Base-by-base conservation (phyloP, 2,888 invertebrate genomes). In the Idaea aversata region DNA sequence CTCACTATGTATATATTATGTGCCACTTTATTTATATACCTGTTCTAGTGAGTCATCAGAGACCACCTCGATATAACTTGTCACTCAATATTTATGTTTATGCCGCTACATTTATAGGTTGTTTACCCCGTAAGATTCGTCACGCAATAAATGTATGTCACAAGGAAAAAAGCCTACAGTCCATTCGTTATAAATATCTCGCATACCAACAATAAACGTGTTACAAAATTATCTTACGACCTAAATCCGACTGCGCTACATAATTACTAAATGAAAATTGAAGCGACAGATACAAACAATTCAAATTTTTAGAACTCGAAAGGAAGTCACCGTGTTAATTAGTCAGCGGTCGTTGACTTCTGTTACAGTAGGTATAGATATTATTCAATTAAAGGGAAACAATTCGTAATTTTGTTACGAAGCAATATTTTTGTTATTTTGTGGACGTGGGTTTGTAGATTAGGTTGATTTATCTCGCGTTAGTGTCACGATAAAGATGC, bases 271-370 rank as follows among this genome's bases (percentile, higher is more conserved):
- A 69, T 77, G 71, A 76, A 76, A 82, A 77, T 77, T 74, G 77
- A 72, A 77, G 76, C 74, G 73, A 65, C 69, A 73, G 72, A 77
- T 76, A 74, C 75, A 77, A 81, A 79, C 77, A 67, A 70, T 70
- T 65, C 38, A 72, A 74, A 77, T 83, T 85, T 85, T 86, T 81
- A 77, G 77, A 82, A 81, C 82, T 83, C 76, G 70, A 81, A 89
- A 84, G 81, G 82, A 80, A 86, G 89, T 90, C 79, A 88, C 87
- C 87, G 88, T 87, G 88, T 88, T 88, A 87, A 87, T 88, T 85
- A 82, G 77, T 80, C 73, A 74, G 80, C 81, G 87, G 86, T 83
- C 87, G 77, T 83, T 84, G 88, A 86, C 85, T 78, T 77, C 67
- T 72, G 79, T 47, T 47, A 47, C 47, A 47, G 47, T 47, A 47